Evolutionary conservation across 2,113 vertebrate genomes (phyloP), one percentile per base, ranked within the genome.

Genomic region (Mirounga angustirostris): DNA sequence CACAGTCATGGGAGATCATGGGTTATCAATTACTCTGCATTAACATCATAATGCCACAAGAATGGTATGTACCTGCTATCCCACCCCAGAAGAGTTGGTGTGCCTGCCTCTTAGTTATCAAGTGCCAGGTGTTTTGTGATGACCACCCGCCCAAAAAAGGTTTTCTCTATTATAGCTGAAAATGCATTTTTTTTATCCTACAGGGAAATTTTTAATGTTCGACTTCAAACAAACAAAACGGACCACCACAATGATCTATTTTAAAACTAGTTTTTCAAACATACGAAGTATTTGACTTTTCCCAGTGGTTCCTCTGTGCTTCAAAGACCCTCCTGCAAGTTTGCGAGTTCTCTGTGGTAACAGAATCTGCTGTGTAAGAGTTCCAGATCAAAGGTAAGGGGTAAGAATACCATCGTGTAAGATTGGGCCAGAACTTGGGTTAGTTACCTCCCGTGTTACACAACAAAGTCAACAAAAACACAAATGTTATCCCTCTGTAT

Each of bases 201-300:
- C 13, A 84, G 50, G 19, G 13, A 74, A 84, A 81, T 88, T 78
- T 65, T 22, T 52, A 80, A 93, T 86, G 11, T 89, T 82, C 24
- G 85, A 46, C n/a, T 90, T 89, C 52, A 94, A 46, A 58, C 69
- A 67, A 96, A 56, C 73, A 65, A 93, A 88, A 92, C 36, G 13
- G 40, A 93, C 50, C 12, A 78, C 52, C 21, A 71, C 21, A 33
- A 59, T 84, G 36, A 13, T 84, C 36, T 83, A 46, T 93, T 94
- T 92, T 90, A 96, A 83, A 73, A 82, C 46, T 63, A 9, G 16
- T 89, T 73, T 33, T 92, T 58, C 1, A 87, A 74, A 73, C 30
- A n/a, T 33, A 22, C 7, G 30, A 52, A 58, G 7, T 88, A 63
- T 95, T 86, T 90, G 59, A 85, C 22, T 81, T 91, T 94, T 87